phyloP scores from a whole-genome alignment of 2,113 vertebrate species.

The Trematocara stigmaticum region DNA sequence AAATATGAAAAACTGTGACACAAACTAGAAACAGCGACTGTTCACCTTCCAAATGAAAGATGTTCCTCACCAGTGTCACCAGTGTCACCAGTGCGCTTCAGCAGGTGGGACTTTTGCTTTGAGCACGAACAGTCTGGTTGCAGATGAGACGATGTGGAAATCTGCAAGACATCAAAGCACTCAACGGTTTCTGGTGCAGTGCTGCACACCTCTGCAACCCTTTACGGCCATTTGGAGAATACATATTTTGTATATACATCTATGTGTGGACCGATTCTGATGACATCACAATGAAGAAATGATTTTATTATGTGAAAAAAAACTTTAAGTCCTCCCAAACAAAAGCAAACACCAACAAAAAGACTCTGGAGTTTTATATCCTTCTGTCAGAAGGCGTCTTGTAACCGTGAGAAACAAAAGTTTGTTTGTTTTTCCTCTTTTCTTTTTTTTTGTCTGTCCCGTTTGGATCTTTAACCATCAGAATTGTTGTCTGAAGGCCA shows the following conservation, averaged over 20 bases:
- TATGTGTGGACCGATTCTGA: background rate
- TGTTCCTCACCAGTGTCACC: background rate
- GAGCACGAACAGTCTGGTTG: background rate
- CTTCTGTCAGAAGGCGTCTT: background rate
- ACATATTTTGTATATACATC: background rate
- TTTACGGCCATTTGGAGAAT: background rate
- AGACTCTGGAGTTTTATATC: background rate
- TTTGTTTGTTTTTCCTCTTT: background rate
- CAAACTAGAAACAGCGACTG: background rate
- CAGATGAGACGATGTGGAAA: background rate
- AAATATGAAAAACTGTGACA: background rate
- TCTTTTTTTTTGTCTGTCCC: accelerated
- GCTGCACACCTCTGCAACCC: background rate
- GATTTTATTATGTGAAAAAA: background rate
- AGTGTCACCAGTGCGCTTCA: background rate
- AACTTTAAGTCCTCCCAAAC: background rate
- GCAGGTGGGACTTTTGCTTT: background rate
- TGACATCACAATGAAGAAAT: background rate
- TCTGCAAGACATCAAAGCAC: background rate
- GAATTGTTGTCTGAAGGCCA: background rate
- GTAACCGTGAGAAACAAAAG: background rate
- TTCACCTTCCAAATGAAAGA: background rate
- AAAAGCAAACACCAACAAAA: background rate
- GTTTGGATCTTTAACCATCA: background rate
- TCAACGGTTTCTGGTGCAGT: background rate